phyloP scores from a whole-genome alignment of 2,797 vertebrate species.

The Takifugu ocellatus region DNA sequence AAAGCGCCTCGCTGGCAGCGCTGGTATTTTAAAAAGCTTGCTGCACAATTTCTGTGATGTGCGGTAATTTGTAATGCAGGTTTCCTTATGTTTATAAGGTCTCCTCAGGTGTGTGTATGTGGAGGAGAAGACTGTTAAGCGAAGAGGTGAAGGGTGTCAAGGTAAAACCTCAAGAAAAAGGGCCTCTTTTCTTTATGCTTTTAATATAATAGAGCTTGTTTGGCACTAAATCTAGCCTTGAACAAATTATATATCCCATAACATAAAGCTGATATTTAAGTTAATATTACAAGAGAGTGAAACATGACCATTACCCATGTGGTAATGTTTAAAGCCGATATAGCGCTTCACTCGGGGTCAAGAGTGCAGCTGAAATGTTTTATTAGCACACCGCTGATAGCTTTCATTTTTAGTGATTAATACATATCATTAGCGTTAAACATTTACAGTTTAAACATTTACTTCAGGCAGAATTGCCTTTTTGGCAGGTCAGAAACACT shows the following conservation, averaged over 20 bases:
- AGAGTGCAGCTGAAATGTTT: conserved; percentile 2
- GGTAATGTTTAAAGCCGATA: conserved; percentile 3
- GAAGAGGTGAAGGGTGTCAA: conserved; percentile 48
- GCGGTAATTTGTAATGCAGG: conserved; percentile 84
- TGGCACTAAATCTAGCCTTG: conserved; percentile 23
- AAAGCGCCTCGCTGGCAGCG: conserved; percentile 89
- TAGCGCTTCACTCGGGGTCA: conserved; percentile 16
- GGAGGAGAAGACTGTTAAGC: conserved; percentile 19
- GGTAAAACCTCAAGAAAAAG: conserved; percentile 3
- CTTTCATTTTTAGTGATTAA: conserved; percentile 1
- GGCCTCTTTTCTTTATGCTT: conserved; percentile 26
- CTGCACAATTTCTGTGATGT: conserved; percentile 89
- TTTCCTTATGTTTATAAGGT: conserved; percentile 72
- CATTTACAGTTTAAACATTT: conserved; percentile 3
- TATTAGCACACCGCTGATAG: neutral
- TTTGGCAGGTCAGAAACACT: conserved; percentile 10
- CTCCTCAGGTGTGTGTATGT: conserved; percentile 66
- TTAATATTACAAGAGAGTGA: conserved; percentile 16
- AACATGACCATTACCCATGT: neutral
- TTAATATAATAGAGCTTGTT: conserved; percentile 36
- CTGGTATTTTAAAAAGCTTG: conserved; percentile 99
- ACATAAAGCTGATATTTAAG: conserved; percentile 9
- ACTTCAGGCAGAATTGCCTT: conserved; percentile 1
- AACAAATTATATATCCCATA: conserved; percentile 33
- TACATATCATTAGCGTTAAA: neutral